A percentile compares a stretch with the other conserved stretches of the same genome.
Evolutionary conservation across 2,888 invertebrate genomes (phyloP).

Genomic region (Entomobrya proxima): DNA sequence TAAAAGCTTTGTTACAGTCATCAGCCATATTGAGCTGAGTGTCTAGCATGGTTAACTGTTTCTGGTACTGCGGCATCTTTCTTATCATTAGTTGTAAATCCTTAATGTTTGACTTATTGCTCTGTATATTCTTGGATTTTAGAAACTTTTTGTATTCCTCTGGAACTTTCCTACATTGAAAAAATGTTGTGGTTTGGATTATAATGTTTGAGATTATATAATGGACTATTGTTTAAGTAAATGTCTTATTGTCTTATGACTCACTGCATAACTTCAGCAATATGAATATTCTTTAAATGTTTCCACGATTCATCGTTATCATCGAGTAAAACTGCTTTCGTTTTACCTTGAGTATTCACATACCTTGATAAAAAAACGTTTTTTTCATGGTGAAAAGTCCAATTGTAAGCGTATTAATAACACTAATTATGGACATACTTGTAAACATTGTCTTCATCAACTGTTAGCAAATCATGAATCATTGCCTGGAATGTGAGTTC

Average conservation of each 20-base stretch:
- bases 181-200: no score
- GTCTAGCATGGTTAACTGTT: slow-evolving; percentile 66
- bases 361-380: slow-evolving; percentile 1
- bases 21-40: slow-evolving; percentile 68
- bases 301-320: slow-evolving; percentile 72
- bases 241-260: no score
- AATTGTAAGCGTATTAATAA: not conserved
- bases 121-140: slow-evolving; percentile 63
- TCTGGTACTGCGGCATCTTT: slow-evolving; percentile 71
- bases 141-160: slow-evolving; percentile 68
- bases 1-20: slow-evolving; percentile 63
- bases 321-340: slow-evolving; percentile 68
- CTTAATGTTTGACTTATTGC: slow-evolving; percentile 41
- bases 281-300: slow-evolving; percentile 69
- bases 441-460: slow-evolving; percentile 59
- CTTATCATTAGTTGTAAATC: slow-evolving; percentile 67
- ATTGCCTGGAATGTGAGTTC: slow-evolving; percentile 68
- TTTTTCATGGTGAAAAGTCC: not conserved
- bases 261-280: slow-evolving; percentile 70
- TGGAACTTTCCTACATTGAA: slow-evolving; percentile 64
- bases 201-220: not conserved
- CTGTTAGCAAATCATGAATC: slow-evolving; percentile 56
- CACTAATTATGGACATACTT: not conserved
- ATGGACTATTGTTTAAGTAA: no score
- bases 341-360: slow-evolving; percentile 12